Evolutionary conservation across 2,888 invertebrate genomes (phyloP).

Genomic region (Archips crataeganus): DNA sequence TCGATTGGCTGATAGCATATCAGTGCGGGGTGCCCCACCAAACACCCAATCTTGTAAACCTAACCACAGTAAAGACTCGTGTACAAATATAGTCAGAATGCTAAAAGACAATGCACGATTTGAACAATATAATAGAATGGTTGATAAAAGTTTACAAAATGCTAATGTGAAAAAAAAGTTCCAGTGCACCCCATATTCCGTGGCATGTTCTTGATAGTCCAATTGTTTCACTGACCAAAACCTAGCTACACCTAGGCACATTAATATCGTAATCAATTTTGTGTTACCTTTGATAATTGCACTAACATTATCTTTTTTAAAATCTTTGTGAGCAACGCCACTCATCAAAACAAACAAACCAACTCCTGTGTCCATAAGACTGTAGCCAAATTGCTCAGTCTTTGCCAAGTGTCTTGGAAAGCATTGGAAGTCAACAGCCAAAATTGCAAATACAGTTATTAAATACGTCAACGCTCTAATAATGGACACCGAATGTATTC

Average conservation of each 20-base stretch:
- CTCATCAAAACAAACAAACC: slow-evolving; percentile 94
- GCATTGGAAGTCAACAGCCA: slow-evolving; percentile 96
- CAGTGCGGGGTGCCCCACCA: slow-evolving; percentile 81
- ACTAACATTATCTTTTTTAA: slow-evolving; percentile 57
- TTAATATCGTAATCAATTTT: slow-evolving; percentile 65
- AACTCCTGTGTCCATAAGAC: slow-evolving; percentile 98
- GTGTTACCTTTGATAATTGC: slow-evolving; percentile 68
- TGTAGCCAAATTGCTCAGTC: slow-evolving; percentile 93
- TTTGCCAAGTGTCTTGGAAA: slow-evolving; percentile 96
- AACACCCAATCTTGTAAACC: slow-evolving; percentile 91
- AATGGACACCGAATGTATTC: slow-evolving; percentile 86
- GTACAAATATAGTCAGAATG: slow-evolving; percentile 83
- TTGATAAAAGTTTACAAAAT: slow-evolving; percentile 90
- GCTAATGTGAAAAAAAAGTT: slow-evolving; percentile 99
- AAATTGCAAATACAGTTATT: slow-evolving; percentile 92
- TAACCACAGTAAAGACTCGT: slow-evolving; percentile 88
- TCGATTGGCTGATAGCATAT: slow-evolving; percentile 92
- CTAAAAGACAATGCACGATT: slow-evolving; percentile 84
- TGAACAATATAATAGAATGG: slow-evolving; percentile 85
- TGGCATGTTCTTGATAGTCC: slow-evolving; percentile 94
- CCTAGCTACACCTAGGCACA: slow-evolving; percentile 88
- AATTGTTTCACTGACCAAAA: slow-evolving; percentile 86
- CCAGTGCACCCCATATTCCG: slow-evolving; percentile 99
- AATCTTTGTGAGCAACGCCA: slow-evolving; percentile 88
- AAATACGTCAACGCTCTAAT: slow-evolving; percentile 90